Conservation (phyloP, 2,113 vertebrate species). For the Pagrus major region DNA sequence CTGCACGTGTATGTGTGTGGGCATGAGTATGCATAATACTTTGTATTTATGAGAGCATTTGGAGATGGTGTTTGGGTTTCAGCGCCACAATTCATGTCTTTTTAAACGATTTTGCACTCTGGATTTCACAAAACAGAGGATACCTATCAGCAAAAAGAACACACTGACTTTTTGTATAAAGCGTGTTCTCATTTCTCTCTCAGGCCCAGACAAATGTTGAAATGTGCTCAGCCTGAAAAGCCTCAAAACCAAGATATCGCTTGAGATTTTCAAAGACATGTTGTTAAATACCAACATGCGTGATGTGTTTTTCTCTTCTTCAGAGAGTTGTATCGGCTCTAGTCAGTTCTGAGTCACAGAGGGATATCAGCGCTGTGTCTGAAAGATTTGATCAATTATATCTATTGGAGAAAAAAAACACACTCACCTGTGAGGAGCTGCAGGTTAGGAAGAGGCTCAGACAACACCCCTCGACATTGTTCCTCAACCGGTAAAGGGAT, state of each 20-base stretch:
- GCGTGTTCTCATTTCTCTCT: background rate
- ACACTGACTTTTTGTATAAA: conserved; percentile 6
- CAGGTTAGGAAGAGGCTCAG: conserved; percentile 93
- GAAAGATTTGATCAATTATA: conserved; percentile 4
- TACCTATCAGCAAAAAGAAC: background rate
- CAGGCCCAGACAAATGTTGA: background rate
- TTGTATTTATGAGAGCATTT: background rate
- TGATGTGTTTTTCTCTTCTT: background rate
- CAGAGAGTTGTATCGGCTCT: background rate
- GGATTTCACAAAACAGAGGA: background rate
- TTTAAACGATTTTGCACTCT: background rate
- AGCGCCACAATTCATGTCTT: background rate
- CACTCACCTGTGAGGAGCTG: conserved; percentile 92
- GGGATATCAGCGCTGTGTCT: conserved; percentile 3
- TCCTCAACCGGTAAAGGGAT: conserved; percentile 97
- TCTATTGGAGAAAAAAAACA: conserved; percentile 2
- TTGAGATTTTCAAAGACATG: background rate
- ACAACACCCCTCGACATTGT: conserved; percentile 95
- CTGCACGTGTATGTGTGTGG: background rate
- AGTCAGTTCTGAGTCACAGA: background rate
- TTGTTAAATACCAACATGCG: background rate
- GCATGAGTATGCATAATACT: background rate
- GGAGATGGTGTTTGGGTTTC: background rate
- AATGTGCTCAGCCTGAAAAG: background rate
- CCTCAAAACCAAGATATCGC: background rate